Evolutionary conservation across 2,113 vertebrate species (phyloP), one percentile per base, ranked within the genome.

Genomic region (Phaethon lepturus): DNA sequence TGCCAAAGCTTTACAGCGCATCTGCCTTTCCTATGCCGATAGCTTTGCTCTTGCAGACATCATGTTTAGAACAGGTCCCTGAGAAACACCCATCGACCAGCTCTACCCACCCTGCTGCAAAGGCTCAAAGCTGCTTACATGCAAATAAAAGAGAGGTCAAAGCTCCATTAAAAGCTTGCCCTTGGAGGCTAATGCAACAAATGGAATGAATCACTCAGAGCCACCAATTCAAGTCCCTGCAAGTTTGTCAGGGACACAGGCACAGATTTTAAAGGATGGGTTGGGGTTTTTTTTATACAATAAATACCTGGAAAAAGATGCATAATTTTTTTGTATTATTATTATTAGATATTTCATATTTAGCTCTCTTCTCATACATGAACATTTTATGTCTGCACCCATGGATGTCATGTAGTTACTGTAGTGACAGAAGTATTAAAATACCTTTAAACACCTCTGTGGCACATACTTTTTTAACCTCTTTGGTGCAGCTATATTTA

Each of bases 391-490:
- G 19, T 23, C 33, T 77, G 60, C 42, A 82, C 49, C 40, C 45
- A 69, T n/a, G 45, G 40, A 84, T 85, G 23, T 19, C 13, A 8
- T 58, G 47, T 79, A 80, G 71, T 80, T 79, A 44, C n/a, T 74
- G 47, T 16, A 67, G 45, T 71, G 35, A 82, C 56, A 89, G 89
- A 95, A 81, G 68, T 60, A 90, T 64, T 95, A 87, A 89, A 87
- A 88, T 45, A 94, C 40, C 26, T 86, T 86, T 82, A 90, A 90
- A 91, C 55, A 60, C 58, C 71, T 82, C 66, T n/a, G 53, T 10
- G 13, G 66, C 35, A 49, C n/a, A 62, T 83, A 38, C 13, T 71
- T 93, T 84, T 88, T 92, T 74, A 91, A 95, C 52, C 31, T 92
- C 85, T 86, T 69, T 75, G 24, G 44, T 84, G 31, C 18, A 89